phyloP scores from a whole-genome alignment of 2,888 invertebrate species.

The Bombylius discolor region DNA sequence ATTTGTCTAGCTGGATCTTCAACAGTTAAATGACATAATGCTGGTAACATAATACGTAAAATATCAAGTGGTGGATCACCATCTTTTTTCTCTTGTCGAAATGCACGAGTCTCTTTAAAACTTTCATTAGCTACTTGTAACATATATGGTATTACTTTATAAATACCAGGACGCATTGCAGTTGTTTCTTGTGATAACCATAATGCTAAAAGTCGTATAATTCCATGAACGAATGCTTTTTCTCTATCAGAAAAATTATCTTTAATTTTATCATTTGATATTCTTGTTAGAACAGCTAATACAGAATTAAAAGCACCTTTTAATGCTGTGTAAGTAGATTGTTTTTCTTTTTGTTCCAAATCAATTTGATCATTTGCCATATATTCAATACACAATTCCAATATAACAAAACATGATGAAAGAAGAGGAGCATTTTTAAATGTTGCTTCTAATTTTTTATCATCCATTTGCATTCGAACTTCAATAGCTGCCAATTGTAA shows the following conservation, averaged over 20 bases:
- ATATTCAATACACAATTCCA: constrained; percentile 66
- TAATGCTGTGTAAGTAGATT: constrained; percentile 76
- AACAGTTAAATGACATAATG: constrained; percentile 79
- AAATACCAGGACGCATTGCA: constrained; percentile 73
- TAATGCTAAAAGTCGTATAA: constrained; percentile 71
- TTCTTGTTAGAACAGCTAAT: constrained; percentile 55
- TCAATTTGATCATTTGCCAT: constrained; percentile 71
- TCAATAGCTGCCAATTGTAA: constrained; percentile 84
- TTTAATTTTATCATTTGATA: constrained; percentile 61
- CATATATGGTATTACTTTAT: constrained; percentile 68
- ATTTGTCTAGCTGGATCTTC: constrained; percentile 78
- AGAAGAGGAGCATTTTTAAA: constrained; percentile 62
- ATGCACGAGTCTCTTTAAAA: constrained; percentile 58
- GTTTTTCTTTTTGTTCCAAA: constrained; percentile 80
- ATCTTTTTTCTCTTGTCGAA: constrained; percentile 52
- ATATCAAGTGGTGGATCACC: constrained; percentile 50
- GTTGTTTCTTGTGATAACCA: constrained; percentile 87
- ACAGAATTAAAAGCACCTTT: constrained; percentile 81
- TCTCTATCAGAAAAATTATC: constrained; percentile 55
- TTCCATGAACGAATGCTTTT: constrained; percentile 69
- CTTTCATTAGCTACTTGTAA: constrained; percentile 68
- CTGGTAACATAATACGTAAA: constrained; percentile 71
- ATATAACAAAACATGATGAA: constrained; percentile 68
- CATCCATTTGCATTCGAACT: constrained; percentile 86
- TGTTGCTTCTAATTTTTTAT: constrained; percentile 67